Percentiles rank a stretch among this genome's conserved stretches.
phyloP scores from a whole-genome alignment of 2,113 vertebrate species.

The Aldabrachelys gigantea region DNA sequence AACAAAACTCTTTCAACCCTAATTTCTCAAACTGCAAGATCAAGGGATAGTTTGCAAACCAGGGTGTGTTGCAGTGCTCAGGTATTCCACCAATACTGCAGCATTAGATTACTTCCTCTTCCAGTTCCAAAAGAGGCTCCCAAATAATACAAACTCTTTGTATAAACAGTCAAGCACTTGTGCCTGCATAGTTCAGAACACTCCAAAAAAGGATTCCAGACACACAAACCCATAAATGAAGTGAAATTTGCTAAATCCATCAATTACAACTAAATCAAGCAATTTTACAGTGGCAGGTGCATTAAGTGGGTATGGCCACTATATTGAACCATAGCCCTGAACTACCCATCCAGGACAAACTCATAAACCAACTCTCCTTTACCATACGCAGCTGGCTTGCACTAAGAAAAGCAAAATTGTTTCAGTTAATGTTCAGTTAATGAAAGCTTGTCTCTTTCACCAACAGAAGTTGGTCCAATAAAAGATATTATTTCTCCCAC shows the following conservation, averaged over 20 bases:
- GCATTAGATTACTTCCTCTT: background rate
- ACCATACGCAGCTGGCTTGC: background rate
- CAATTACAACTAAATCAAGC: background rate
- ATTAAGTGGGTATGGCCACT: background rate
- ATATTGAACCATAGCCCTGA: background rate
- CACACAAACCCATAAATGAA: background rate
- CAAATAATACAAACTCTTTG: background rate
- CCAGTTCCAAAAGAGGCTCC: slow-evolving; percentile 11
- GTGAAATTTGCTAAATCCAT: slow-evolving; percentile 5
- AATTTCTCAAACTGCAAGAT: slow-evolving; percentile 35
- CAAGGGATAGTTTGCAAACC: slow-evolving; percentile 17
- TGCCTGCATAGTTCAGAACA: slow-evolving; percentile 25
- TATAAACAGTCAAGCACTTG: slow-evolving; percentile 10
- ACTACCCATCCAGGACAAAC: slow-evolving; percentile 16
- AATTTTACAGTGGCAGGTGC: background rate
- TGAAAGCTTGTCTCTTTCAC: too few species aligned
- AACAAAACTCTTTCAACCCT: slow-evolving; percentile 49
- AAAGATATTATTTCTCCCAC: too few species aligned
- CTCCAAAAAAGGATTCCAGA: background rate
- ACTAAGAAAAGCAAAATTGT: background rate
- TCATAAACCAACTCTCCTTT: slow-evolving; percentile 3
- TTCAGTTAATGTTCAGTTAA: background rate
- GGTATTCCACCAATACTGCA: background rate
- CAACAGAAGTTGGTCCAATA: too few species aligned
- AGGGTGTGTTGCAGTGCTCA: background rate